Evolutionary conservation across 1,140 invertebrate species (phyloP), one percentile per base, ranked within the genome.

Genomic region (Philaenus spumarius): DNA sequence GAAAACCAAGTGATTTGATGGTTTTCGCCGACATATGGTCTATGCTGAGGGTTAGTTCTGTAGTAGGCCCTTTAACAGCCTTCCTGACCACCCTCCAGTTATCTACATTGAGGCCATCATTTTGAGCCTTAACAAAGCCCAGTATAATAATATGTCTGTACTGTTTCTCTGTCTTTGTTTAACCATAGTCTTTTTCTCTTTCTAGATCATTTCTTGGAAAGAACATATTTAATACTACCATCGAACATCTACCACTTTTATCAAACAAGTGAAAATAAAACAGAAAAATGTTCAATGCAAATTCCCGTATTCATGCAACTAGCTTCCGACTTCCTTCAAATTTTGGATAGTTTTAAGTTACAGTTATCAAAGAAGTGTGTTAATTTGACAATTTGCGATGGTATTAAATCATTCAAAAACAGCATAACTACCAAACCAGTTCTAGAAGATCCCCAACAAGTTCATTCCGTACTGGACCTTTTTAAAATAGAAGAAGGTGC

Each of bases 341-440:
- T 48, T 15, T 14, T 55, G n/a, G 35, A 50, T 14, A 5, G 26
- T 14, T 61, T 63, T 19, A 65, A 63, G 43, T 30, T 45, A 3
- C 15, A 43, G 7, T 17, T 60, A 23, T 37, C 40, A 52, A 54
- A 19, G 1, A 19, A 55, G 9, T 63, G 61, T 45, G 50, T 51
- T 37, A 1, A 19, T n/a, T 35, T 23, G 15, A 43, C 22, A 30
- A 42, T 48, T 5, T 54, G 57, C 22, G 22, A 30, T 11, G 4
- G 47, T 17, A 61, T 60, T 37, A 20, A 39, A 37, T 19, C 51
- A 52, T 15, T 51, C 22, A 19, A 58, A 52, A 30, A 48, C 17
- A 14, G 22, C 5, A 30, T 47, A 48, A 23, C 9, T 14, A 56
- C 42, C n/a, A 12, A 24, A 12, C 15, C 20, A 17, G 24, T 53